Base-by-base conservation (phyloP, 1,140 invertebrate genomes). In the Orius laevigatus region DNA sequence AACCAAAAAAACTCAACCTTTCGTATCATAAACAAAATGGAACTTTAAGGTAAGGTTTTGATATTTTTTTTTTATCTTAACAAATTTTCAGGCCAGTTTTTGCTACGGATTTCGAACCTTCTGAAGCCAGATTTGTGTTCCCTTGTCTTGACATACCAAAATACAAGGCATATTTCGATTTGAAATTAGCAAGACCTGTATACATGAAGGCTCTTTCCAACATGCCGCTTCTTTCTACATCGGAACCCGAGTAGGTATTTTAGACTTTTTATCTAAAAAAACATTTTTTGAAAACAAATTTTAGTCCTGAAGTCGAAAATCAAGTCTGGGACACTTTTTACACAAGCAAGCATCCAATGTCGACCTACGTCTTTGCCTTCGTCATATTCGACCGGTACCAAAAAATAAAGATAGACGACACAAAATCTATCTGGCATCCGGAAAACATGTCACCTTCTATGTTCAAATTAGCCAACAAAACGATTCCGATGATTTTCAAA, bases 361-460 rank as follows among this genome's bases (percentile, higher is more conserved):
- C 85, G 1, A 86, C 85, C 0, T 92, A 92, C 52, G 60, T 91
- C 1, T 63, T 92, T n/a, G 86, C 86, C 2, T 75, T 90, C 55
- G 69, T 85, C 2, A 73, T 92, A 1, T 81, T 78, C 19, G 77
- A 90, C 53, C 88, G 25, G 25, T 25, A 25, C 25, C 3, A 25
- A 25, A 25, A 25, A 8, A 25, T 25, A 25, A 8, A 3, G 25
- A 25, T 25, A 4, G 25, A 25, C 87, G 49, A 55, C 55, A 16
- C 34, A 4, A 25, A 48, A 51, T 0, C 57, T 49, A 9, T 55
- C 67, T 58, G 59, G 57, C 14, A 50, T 55, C 18, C 8, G 10
- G 9, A 16, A 47, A 14, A 36, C 10, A 11, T 19, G 14, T 15
- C 10, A 5, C 16, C 15, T 16, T 18, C 15, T 18, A 15, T 45